These are phyloP conservation scores for Varroa destructor DNA, from an alignment of 1,140 invertebrate species.

Conservation along the genomic window DNA sequence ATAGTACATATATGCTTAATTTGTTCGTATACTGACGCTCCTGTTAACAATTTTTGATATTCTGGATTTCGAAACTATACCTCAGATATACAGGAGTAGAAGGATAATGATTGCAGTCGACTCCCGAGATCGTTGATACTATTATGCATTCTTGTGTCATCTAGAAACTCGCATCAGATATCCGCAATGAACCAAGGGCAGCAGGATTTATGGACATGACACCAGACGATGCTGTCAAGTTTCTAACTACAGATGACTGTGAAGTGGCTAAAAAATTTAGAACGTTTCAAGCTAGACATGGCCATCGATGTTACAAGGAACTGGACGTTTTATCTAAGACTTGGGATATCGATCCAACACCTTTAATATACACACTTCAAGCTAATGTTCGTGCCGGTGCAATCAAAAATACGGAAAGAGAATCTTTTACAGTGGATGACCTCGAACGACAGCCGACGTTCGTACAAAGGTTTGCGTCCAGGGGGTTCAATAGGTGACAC, in stretches of 20 bases:
- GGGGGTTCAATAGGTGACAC: slow-evolving; percentile 18
- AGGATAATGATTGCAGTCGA: no score
- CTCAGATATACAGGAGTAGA: no score
- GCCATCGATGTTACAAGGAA: slow-evolving; percentile 60
- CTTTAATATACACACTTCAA: slow-evolving; percentile 51
- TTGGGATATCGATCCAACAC: slow-evolving; percentile 51
- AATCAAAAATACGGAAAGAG: slow-evolving; percentile 26
- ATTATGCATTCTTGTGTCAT: no score
- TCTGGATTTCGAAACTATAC: no score
- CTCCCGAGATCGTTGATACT: no score
- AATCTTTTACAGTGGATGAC: slow-evolving; percentile 19
- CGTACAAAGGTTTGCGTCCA: slow-evolving; percentile 29
- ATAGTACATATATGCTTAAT: no score
- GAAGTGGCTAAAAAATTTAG: slow-evolving; percentile 44
- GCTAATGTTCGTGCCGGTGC: slow-evolving; percentile 38
- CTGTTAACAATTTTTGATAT: no score
- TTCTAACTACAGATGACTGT: slow-evolving; percentile 48
- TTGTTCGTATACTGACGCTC: no score
- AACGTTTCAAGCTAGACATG: slow-evolving; percentile 55
- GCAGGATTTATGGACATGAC: slow-evolving; percentile 13
- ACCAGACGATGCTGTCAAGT: slow-evolving; percentile 44
- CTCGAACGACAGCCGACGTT: slow-evolving; percentile 20
- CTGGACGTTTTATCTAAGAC: slow-evolving; percentile 53
- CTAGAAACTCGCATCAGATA: no score
- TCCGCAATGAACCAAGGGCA: background rate